Evolutionary conservation across 2,888 invertebrate genomes (phyloP), one percentile per base, ranked within the genome.

Genomic region (Herminia tarsipennalis): DNA sequence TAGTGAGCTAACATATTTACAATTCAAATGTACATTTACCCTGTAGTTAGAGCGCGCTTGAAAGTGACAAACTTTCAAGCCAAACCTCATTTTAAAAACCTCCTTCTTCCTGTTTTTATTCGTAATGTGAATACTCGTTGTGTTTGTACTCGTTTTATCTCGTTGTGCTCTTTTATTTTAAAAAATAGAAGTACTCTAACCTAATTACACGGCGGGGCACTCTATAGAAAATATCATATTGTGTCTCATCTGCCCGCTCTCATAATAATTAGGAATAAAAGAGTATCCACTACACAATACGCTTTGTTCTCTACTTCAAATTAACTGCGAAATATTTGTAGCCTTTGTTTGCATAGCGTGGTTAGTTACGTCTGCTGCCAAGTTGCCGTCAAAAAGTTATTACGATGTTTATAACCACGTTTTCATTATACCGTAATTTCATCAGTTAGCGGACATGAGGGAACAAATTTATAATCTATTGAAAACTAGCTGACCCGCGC

Each of bases 321-420:
- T 72, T 63, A 69, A 73, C 70, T 66, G 59, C 66, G 46, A 68
- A 67, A 70, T 74, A 68, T 60, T 65, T 70, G 61, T 70, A 61
- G 48, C 59, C 54, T 58, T 76, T 73, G 69, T 75, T 69, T 65
- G 63, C 42, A 38, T 50, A 56, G 38, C 32, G 30, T 3, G 39
- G 32, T 25, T 3, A 36, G 32, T 25, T 16, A 33, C 42, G 28
- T 35, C 47, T 30, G 17, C 17, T 18, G 17, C 10, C 18, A 30
- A n/a, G n/a, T n/a, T n/a, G n/a, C n/a, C n/a, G n/a, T n/a, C n/a
- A n/a, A n/a, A n/a, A n/a, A n/a, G n/a, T n/a, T n/a, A n/a, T n/a
- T n/a, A n/a, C n/a, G n/a, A n/a, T n/a, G n/a, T n/a, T n/a, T n/a
- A n/a, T n/a, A n/a, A n/a, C n/a, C n/a, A n/a, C n/a, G n/a, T n/a